Percentiles rank a stretch among this genome's conserved stretches.
These are phyloP conservation scores for Drosophila antonietae DNA, from an alignment of 2,888 invertebrate species.

Conservation along the genomic window DNA sequence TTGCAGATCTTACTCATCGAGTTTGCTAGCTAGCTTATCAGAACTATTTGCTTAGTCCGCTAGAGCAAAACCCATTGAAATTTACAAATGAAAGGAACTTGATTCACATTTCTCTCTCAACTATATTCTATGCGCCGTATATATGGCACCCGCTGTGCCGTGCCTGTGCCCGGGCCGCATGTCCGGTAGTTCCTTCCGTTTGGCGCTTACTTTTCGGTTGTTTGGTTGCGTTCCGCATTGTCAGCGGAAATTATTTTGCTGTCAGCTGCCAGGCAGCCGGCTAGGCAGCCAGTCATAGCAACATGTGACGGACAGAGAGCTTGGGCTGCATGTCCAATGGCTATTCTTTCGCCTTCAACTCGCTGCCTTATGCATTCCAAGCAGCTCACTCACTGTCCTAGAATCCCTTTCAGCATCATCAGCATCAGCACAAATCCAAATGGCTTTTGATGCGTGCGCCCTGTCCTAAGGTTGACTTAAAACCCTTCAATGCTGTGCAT, in stretches of 20 bases:
- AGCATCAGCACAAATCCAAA: constrained; percentile 50
- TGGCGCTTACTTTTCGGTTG: constrained; percentile 17
- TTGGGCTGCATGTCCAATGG: constrained; percentile 27
- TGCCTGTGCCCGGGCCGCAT: background rate
- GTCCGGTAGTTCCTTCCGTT: constrained; percentile 16
- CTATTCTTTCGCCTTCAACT: constrained; percentile 22
- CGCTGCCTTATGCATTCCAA: constrained; percentile 48
- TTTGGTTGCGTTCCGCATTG: constrained; percentile 34
- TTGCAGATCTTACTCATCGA: too few species aligned
- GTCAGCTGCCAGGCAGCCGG: constrained; percentile 44
- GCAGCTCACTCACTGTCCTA: constrained; percentile 20
- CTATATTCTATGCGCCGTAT: background rate
- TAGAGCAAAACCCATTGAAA: background rate
- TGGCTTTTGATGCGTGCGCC: constrained; percentile 33
- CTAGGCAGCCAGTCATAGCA: background rate
- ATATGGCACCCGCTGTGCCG: background rate
- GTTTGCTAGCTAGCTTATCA: too few species aligned
- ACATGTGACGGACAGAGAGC: constrained; percentile 7
- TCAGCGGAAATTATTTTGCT: constrained; percentile 74
- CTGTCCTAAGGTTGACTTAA: constrained; percentile 12
- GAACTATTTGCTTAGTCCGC: background rate
- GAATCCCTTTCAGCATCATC: constrained; percentile 29
- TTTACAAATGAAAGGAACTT: background rate
- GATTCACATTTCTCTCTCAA: background rate
- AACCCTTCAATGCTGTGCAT: constrained; percentile 26